phyloP scores from a whole-genome alignment of 1,140 invertebrate genomes.

The Ladona fulva region DNA sequence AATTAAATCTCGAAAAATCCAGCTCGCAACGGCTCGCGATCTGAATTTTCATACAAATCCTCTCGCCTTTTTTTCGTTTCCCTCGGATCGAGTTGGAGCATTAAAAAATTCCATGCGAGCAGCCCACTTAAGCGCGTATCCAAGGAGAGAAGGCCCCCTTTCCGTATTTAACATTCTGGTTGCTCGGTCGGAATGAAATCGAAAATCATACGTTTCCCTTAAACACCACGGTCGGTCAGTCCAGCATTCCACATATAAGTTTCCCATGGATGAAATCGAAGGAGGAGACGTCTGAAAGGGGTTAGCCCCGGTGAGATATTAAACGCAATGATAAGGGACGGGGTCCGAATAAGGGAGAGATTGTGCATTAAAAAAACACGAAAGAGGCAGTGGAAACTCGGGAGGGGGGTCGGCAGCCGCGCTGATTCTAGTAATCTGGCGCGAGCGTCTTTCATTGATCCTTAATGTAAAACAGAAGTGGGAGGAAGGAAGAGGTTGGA shows the following conservation, averaged over 20 bases:
- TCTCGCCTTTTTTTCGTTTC: too few species aligned
- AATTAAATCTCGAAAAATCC: too few species aligned
- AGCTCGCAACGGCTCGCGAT: too few species aligned
- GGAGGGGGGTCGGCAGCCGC: not conserved
- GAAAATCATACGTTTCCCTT: slow-evolving; percentile 3
- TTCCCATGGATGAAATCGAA: not conserved
- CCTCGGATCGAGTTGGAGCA: too few species aligned
- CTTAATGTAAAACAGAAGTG: slow-evolving; percentile 1
- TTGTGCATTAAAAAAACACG: too few species aligned
- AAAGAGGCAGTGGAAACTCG: not conserved
- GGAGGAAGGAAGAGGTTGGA: not conserved
- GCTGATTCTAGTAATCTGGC: not conserved
- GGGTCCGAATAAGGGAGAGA: not conserved
- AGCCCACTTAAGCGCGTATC: not conserved
- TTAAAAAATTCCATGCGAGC: too few species aligned
- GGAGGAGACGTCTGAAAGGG: not conserved
- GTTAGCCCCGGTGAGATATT: not conserved
- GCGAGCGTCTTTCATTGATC: slow-evolving; percentile 7
- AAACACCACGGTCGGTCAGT: not conserved
- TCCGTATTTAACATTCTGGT: not conserved
- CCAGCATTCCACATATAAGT: not conserved
- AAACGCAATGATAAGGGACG: not conserved
- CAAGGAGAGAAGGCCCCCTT: not conserved
- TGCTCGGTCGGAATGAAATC: not conserved
- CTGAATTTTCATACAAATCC: too few species aligned